phyloP scores from a whole-genome alignment of 1,140 invertebrate species.

The Bombus vancouverensis region DNA sequence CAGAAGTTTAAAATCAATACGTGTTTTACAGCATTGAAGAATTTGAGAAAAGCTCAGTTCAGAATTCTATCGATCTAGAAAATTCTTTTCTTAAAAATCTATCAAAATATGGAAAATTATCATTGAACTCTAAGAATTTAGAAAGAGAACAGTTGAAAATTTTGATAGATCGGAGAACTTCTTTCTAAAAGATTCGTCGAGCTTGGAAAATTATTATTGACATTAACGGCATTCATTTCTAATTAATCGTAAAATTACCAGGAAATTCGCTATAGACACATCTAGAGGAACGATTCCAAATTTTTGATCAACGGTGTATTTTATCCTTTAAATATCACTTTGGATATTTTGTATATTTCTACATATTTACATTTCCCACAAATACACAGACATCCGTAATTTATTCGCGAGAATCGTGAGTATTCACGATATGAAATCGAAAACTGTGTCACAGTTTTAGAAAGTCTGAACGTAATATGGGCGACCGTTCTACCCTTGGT shows the following conservation, averaged over 20 bases:
- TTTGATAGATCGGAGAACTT: too few species aligned
- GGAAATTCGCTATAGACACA: background rate
- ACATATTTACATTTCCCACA: background rate
- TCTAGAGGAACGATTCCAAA: background rate
- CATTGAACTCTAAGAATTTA: background rate
- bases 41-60: background rate
- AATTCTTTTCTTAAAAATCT: background rate
- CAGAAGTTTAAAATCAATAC: background rate
- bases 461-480: background rate
- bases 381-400: background rate
- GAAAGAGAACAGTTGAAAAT: too few species aligned
- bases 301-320: background rate
- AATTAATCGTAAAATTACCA: background rate
- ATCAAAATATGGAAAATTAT: background rate
- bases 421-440: conserved; percentile 2
- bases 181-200: too few species aligned
- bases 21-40: background rate
- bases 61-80: background rate
- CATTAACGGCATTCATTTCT: background rate
- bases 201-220: background rate
- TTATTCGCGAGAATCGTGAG: background rate
- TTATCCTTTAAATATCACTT: background rate
- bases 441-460: conserved; percentile 12
- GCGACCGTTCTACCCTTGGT: background rate
- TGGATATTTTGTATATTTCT: too few species aligned